Percentiles rank a stretch among this genome's conserved stretches.
Evolutionary conservation across 2,113 vertebrate species (phyloP).

Genomic region (Bagarius yarrelli): DNA sequence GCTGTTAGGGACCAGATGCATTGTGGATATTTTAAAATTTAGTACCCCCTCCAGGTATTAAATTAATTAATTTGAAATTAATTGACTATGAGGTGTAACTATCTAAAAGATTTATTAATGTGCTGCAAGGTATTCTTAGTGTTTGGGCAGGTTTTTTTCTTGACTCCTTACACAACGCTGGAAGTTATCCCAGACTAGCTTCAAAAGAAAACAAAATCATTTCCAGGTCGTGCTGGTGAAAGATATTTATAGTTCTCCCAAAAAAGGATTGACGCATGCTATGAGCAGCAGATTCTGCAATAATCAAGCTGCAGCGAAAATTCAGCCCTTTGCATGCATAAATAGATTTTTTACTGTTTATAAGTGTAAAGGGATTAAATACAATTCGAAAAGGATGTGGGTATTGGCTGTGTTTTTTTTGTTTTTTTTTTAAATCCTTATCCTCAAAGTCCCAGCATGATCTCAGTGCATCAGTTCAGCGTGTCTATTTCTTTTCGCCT

Average conservation of each 20-base stretch:
- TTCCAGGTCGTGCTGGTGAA: not conserved
- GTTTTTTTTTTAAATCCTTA: conserved; percentile 1
- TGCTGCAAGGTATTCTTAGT: not conserved
- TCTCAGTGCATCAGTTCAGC: not conserved
- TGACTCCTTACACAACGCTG: not conserved
- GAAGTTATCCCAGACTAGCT: not conserved
- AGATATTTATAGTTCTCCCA: not conserved
- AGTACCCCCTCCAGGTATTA: not conserved
- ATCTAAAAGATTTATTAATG: too few species aligned
- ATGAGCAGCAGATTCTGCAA: not conserved
- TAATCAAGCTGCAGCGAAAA: not conserved
- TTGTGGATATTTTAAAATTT: not conserved
- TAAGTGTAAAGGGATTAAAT: not conserved
- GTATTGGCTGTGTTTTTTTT: not conserved
- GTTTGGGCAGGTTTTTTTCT: not conserved
- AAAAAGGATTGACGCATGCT: not conserved
- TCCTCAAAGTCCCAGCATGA: conserved; percentile 9
- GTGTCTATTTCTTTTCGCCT: not conserved
- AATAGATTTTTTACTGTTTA: not conserved
- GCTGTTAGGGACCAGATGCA: too few species aligned
- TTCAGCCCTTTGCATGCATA: not conserved
- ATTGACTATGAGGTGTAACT: not conserved
- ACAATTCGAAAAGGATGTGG: not conserved
- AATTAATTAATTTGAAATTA: not conserved
- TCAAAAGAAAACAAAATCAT: not conserved